Conservation (phyloP, 2,797 vertebrate genomes). For the Clarias platycephalus region DNA sequence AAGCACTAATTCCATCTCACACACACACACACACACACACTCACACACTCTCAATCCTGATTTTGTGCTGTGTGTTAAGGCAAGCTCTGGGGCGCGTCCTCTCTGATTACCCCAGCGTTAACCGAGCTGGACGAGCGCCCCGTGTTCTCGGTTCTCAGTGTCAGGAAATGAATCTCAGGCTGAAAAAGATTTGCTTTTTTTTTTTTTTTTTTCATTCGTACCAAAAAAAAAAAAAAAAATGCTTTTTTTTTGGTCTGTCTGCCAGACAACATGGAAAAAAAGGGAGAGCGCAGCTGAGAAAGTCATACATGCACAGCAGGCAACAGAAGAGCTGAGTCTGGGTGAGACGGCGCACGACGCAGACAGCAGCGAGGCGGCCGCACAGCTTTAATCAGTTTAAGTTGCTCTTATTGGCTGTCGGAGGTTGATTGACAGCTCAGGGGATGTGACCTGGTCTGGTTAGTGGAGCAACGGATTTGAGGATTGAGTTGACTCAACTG, state of each 20-base stretch:
- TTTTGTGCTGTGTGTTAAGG: constrained; percentile 30
- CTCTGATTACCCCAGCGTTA: constrained; percentile 47
- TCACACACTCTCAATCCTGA: constrained; percentile 29
- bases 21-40: constrained; percentile 17
- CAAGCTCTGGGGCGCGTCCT: constrained; percentile 10
- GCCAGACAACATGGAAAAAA: constrained; percentile 5
- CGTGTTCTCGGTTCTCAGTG: constrained; percentile 55
- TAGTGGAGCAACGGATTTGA: background rate
- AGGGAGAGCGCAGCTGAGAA: constrained; percentile 41
- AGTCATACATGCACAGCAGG: constrained; percentile 51
- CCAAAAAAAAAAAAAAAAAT: constrained; percentile 34
- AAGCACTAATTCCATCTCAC: constrained; percentile 45
- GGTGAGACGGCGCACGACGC: constrained; percentile 4
- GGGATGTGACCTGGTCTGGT: background rate
- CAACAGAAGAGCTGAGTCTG: constrained; percentile 23
- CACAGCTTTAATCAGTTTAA: background rate
- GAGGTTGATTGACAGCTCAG: constrained; percentile 25
- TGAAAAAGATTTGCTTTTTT: constrained; percentile 44
- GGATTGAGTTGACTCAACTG: background rate
- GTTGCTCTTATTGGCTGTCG: background rate
- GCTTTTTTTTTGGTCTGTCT: constrained; percentile 41
- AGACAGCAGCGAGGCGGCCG: constrained; percentile 19
- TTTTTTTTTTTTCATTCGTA: constrained; percentile 23
- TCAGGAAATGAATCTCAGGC: constrained; percentile 52
- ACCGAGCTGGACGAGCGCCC: constrained; percentile 36